Base-by-base conservation (phyloP, 2,888 invertebrate species). In the Dryobota labecula region DNA sequence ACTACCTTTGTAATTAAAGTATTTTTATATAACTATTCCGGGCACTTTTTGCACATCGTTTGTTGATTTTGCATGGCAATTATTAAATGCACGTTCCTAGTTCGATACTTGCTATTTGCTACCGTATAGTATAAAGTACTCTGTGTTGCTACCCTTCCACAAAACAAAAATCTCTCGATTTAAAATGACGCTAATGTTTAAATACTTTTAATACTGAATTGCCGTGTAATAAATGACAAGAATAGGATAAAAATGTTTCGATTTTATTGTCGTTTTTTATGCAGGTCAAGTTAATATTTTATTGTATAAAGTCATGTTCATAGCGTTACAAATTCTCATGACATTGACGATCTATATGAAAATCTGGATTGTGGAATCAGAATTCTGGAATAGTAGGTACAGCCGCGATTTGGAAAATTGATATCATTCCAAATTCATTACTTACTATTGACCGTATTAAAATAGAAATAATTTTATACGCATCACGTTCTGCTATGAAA, bases 401-500 rank as follows among this genome's bases (percentile, higher is more conserved):
- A 45, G 27, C 18, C 3, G 3, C 20, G 15, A 36, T 45, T 45
- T 24, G 13, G 13, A 66, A 62, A 62, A 27, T 4, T 9, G 15
- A n/a, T 27, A n/a, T 27, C 8, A 24, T 30, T 43, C 13, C 4
- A 36, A 71, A 2, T 53, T 43, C 11, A 63, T 62, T 47, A 27
- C 20, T 1, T 47, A 56, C 51, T n/a, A 68, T 76, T 77, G 60
- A 69, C 68, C 58, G 58, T 65, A 70, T 75, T 75, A 72, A 76
- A 51, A 53, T 70, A 62, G 7, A 71, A 66, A 73, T 70, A 76
- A 67, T 76, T 61, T 58, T 51, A 75, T 69, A 76, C 73, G 27
- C 43, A 75, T 83, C 84, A 84, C 84, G 84, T 84, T 65, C 36
- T 41, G 53, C 38, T 60, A 78, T 58, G 68, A 68, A 76, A 73